Evolutionary conservation across 2,888 invertebrate genomes (phyloP), one percentile per base, ranked within the genome.

Genomic region (Gymnoscelis rufifasciata): DNA sequence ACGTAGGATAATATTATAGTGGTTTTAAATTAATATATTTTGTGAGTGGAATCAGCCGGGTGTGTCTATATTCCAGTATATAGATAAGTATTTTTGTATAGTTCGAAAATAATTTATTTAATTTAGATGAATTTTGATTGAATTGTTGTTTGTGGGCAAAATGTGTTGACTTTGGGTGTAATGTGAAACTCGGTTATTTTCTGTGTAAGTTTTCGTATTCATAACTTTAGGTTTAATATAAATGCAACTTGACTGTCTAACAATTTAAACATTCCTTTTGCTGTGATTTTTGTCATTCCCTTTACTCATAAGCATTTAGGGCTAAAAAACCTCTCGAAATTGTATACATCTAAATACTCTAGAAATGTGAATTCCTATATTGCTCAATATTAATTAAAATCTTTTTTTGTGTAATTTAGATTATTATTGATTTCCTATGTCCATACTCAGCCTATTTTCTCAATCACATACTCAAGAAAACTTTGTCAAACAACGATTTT

Each of bases 31-130:
- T 66, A 58, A 58, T 58, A 58, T 64, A 62, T 63, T 63, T 64
- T 67, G 66, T 62, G 58, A 65, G 67, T 67, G 72, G 62, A 70
- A 54, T 60, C 62, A 64, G 69, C 78, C 76, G 75, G 75, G 78
- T 71, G 78, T 71, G 75, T 66, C 69, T 64, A 74, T 76, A 73
- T 78, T 76, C 78, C 74, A 68, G 73, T 68, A 64, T 57, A 42
- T 43, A 51, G 43, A 40, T 51, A 55, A 60, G 56, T 56, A 69
- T 70, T 69, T 71, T 73, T 73, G 66, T 74, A 71, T 71, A 72
- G 71, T 71, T 74, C 60, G 71, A 74, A 74, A 78, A 77, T 86
- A 83, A 86, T 81, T 84, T 86, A 84, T 84, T 74, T 65, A 70
- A 72, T 74, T 69, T 83, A 84, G 83, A 73, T 74, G 75, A 83